Base-by-base conservation (phyloP, 2,797 vertebrate genomes). In the Percopsis omiscomaycus region DNA sequence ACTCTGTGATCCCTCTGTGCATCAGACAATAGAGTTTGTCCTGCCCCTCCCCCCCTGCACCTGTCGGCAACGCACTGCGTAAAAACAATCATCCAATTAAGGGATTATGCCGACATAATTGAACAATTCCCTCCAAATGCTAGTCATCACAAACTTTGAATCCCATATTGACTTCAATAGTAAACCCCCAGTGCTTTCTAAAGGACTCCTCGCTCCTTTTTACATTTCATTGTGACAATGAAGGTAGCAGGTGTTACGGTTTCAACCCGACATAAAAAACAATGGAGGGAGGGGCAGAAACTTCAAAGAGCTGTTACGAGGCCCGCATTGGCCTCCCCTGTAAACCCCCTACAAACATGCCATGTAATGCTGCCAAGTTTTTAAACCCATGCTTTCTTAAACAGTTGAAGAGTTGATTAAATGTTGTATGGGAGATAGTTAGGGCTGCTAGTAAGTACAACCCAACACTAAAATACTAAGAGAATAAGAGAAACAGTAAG, bases 81-180 rank as follows among this genome's bases (percentile, higher is more conserved):
- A 73, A 78, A 68, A 77, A 9, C 37, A 42, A 80, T 80, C 80
- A 83, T 83, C 80, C 84, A 84, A 88, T 88, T 88, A 86, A 79
- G 61, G 59, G 65, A 81, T 86, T 79, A 78, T 71, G 63, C 69
- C 44, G 76, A 68, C 74, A 69, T 82, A 80, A 83, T 74, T 78
- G 63, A 86, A 82, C 78, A 76, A 14, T 71, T 78, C 61, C 66
- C 69, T 70, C 60, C 22, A 32, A 65, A 14, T 61, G 55, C 55
- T 61, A 60, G 59, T 71, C 66, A 55, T 77, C 77, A 70, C 66
- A 72, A 65, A 73, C 83, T 71, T 74, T 64, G 49, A 79, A 81
- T 75, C 59, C 59, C 28, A 27, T 5, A 47, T 48, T 57, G 45
- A 4, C 66, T 8, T 42, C 6, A 42, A 42, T 42, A 9, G 37